Base-by-base conservation (phyloP, 1,140 invertebrate species). In the Atopsyche davidsoni region DNA sequence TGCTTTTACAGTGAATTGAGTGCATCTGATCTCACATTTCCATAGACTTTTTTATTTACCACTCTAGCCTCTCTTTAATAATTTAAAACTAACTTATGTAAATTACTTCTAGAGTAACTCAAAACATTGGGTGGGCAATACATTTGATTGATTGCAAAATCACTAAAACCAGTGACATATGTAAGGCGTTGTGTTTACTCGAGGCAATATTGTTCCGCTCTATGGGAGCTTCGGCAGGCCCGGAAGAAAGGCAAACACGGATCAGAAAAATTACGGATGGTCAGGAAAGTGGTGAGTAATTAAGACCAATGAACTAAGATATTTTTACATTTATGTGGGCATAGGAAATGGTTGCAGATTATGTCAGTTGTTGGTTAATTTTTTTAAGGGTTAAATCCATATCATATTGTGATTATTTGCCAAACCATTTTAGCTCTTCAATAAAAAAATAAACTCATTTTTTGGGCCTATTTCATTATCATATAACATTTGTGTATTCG, bases 111-210 rank as follows among this genome's bases (percentile, higher is more conserved):
- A 58, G 55, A 39, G 42, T 58, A 11, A 34, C 43, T 1, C 51
- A 58, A 45, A 45, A 48, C 11, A 51, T 58, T 11, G 32, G 36
- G 18, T 58, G 55, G 55, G 43, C 46, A 17, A 21, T 58, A 19
- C 47, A 51, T 41, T 19, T 58, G 11, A 38, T 58, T 13, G 35
- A 51, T 24, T 58, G 55, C 25, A 18, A 41, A 6, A 35, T 58
- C n/a, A 48, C 38, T 16, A 41, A 19, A 14, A 13, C 44, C 2
- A 46, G 34, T n/a, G 55, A 58, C 25, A 54, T 58, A 9, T 16
- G 28, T 14, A 58, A 51, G 25, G 55, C 55, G 11, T 23, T 58
- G 17, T 51, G 51, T 48, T 23, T 58, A 17, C 25, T 58, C 14
- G 51, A 58, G 23, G 44, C 28, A 7, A 47, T 58, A n/a, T 35